Base-by-base conservation (phyloP, 1,140 invertebrate species). In the Leptinotarsa defecta region DNA sequence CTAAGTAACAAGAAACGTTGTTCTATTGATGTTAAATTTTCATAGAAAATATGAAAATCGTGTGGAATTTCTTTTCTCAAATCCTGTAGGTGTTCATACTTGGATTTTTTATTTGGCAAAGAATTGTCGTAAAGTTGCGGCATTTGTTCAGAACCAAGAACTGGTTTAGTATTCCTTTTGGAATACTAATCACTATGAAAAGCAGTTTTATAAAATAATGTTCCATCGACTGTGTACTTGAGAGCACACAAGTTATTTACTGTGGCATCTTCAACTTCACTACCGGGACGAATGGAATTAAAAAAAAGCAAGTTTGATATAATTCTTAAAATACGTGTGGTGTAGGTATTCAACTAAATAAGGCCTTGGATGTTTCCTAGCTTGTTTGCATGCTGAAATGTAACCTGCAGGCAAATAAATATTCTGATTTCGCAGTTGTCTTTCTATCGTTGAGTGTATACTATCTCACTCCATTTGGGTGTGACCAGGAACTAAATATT, bases 391-490 rank as follows among this genome's bases (percentile, higher is more conserved):
- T 13, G 64, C 24, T 67, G 17, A 48, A 6, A 72, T 11, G 48
- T 76, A 76, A 34, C 73, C 71, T 43, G 48, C 65, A 6, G 67
- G 67, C 24, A 62, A 48, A 52, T 68, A 57, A 52, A 76, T 77
- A 13, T 74, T 4, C 17, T 65, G 3, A 65, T 70, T 77, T 49
- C 70, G 68, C 13, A 77, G 48, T n/a, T 4, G 20, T 19, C n/a
- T 57, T 68, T 77, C 78, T 15, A 84, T 83, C 13, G 76, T 70
- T 64, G 67, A 77, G 74, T 87, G 85, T 1, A 86, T 81, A 8
- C 79, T 80, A 74, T 87, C 86, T 68, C 80, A 81, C 70, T 87
- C 85, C 84, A 86, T 87, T 71, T 86, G 85, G n/a, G 84, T 86
- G 74, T 87, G 86, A 15, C 86, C 85, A 19, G 76, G 77, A 76